A percentile compares a stretch with the other conserved stretches of the same genome.
Evolutionary conservation across 2,888 invertebrate genomes (phyloP).

Genomic region (Tortricodes alternella): DNA sequence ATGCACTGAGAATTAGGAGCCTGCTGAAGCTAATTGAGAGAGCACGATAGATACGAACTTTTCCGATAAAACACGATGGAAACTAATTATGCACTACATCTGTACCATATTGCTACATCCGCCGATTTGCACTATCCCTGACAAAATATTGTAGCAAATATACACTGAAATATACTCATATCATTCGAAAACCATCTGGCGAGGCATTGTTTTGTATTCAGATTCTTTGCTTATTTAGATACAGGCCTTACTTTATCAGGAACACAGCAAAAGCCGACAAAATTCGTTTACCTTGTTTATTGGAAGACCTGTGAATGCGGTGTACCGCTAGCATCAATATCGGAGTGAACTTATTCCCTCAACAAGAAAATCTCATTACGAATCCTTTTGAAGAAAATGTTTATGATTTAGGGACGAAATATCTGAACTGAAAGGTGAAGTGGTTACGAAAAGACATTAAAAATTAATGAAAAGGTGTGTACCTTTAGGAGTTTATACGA

Average conservation of each 20-base stretch:
- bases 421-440: constrained; percentile 20
- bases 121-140: no score
- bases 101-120: no score
- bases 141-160: neutral
- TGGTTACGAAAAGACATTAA: no score
- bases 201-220: constrained; percentile 6
- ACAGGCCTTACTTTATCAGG: constrained; percentile 16
- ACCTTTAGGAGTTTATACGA: no score
- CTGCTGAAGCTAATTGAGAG: no score
- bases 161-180: neutral
- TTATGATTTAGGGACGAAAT: constrained; percentile 35
- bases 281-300: constrained; percentile 17
- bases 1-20: no score
- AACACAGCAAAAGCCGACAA: constrained; percentile 4
- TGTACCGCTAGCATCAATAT: constrained; percentile 31
- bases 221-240: constrained; percentile 15
- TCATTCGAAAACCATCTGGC: neutral
- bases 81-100: no score
- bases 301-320: constrained; percentile 1
- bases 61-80: no score
- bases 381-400: constrained; percentile 36
- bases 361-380: constrained; percentile 39
- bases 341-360: constrained; percentile 28
- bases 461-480: no score
- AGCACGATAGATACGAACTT: no score